These are phyloP conservation scores for Cardiocondyla obscurior DNA, from an alignment of 1,140 invertebrate genomes.

Conservation along the genomic window DNA sequence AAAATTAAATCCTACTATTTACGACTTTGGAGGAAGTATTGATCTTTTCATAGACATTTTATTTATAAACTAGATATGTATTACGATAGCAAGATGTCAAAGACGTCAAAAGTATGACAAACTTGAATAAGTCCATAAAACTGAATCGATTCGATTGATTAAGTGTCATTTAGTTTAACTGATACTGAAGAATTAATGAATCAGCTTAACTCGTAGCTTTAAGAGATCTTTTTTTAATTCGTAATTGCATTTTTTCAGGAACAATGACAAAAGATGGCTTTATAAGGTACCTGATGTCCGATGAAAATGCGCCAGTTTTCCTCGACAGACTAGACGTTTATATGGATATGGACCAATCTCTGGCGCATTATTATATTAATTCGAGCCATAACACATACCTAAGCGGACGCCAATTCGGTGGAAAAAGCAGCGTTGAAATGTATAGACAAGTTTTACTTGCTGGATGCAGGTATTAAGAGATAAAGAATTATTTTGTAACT, in stretches of 20 bases:
- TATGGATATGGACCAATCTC: slow-evolving; percentile 99
- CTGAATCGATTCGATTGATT: not conserved
- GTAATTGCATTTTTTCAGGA: slow-evolving; percentile 80
- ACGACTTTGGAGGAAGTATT: not conserved
- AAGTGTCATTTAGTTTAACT: not conserved
- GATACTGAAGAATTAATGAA: not conserved
- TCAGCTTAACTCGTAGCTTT: not conserved
- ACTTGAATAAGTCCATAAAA: not conserved
- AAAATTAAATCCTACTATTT: not conserved
- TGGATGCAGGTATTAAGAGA: slow-evolving; percentile 90
- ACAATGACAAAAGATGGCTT: slow-evolving; percentile 97
- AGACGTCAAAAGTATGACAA: not conserved
- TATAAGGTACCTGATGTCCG: slow-evolving; percentile 98
- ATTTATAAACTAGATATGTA: not conserved
- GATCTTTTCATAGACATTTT: slow-evolving; percentile 5
- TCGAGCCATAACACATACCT: slow-evolving; percentile 99
- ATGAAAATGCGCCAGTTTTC: slow-evolving; percentile 99
- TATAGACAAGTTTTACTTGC: slow-evolving; percentile 98
- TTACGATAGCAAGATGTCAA: not conserved
- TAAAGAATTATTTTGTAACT: not conserved
- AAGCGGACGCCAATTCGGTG: slow-evolving; percentile 97
- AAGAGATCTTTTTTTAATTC: slow-evolving; percentile 70
- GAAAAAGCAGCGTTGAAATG: slow-evolving; percentile 98
- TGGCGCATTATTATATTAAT: slow-evolving; percentile 99
- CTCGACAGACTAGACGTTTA: slow-evolving; percentile 98